A percentile compares a stretch with the other conserved stretches of the same genome.
Conservation (phyloP, 2,888 invertebrate genomes). For the Eumerus sabulonum region DNA sequence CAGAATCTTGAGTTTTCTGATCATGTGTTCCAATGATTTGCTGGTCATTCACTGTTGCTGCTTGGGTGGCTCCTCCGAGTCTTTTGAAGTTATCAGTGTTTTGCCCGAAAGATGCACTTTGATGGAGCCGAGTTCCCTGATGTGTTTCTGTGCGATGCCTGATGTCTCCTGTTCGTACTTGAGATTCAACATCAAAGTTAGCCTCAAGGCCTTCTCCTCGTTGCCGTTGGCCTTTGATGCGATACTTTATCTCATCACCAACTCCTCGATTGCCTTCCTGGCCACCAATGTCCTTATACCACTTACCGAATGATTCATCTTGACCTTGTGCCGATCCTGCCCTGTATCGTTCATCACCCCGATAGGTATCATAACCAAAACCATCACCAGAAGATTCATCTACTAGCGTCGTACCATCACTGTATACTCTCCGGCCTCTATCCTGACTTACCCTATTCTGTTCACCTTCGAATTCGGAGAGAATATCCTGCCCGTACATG, state of each 20-base stretch:
- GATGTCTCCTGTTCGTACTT: background rate
- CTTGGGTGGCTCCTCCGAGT: too few relatives aligned
- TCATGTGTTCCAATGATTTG: too few relatives aligned
- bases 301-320: slow-evolving; percentile 9
- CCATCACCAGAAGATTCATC: background rate
- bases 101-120: background rate
- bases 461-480: slow-evolving; percentile 13
- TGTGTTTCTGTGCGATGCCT: too few relatives aligned
- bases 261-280: background rate
- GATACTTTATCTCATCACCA: too few relatives aligned
- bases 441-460: background rate
- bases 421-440: slow-evolving; percentile 4
- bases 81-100: too few relatives aligned
- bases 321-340: background rate
- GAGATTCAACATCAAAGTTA: background rate
- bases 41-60: too few relatives aligned
- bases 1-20: too few relatives aligned
- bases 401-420: background rate
- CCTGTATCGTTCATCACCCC: slow-evolving; percentile 28
- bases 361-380: background rate
- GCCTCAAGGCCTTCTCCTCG: background rate
- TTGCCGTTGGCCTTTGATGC: too few relatives aligned
- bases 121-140: too few relatives aligned
- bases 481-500: slow-evolving; percentile 42
- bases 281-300: slow-evolving; percentile 13